Evolutionary conservation across 1,140 invertebrate species (phyloP), one percentile per base, ranked within the genome.

Genomic region (Danaus melanippus): DNA sequence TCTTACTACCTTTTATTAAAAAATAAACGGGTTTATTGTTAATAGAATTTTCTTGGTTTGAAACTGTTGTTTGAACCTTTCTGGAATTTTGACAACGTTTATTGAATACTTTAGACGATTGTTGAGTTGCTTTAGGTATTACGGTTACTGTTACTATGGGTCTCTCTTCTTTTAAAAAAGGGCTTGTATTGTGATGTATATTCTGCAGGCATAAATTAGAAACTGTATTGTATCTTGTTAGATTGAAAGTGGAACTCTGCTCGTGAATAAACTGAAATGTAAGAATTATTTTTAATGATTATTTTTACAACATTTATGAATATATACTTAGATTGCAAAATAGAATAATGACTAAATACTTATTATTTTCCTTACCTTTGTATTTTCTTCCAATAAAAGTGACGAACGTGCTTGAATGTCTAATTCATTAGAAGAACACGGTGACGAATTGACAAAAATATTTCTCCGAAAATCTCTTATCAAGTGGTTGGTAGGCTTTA

Each of bases 91-190:
- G 45, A 44, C 56, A 66, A 52, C 57, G 58, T 52, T 65, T 74
- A 41, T 60, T 64, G 12, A 66, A 57, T 8, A 64, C 32, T 50
- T 69, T 68, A 3, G 60, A 53, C 8, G 62, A 68, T 49, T 64
- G 64, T 46, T 73, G 56, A 9, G 52, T 40, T 42, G 54, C 45
- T 66, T 69, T 76, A 40, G 75, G 76, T 57, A 71, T 71, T 7
- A 82, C 66, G 10, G 72, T 78, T 10, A 82, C 70, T 66, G 73
- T 69, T 12, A 82, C 73, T 9, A 73, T 50, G 15, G 71, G 70
- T 56, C 69, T 72, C n/a, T 66, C 56, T 50, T 45, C 48, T 39
- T 44, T 32, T 51, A 11, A 43, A 43, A 10, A 7, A 32, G 21
- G 21, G 2, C 21, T 32, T 32, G 21, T 8, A 7, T 32, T 32